These are phyloP conservation scores for Drosophila watanabei DNA, from an alignment of 1,140 invertebrate genomes.

Conservation along the genomic window DNA sequence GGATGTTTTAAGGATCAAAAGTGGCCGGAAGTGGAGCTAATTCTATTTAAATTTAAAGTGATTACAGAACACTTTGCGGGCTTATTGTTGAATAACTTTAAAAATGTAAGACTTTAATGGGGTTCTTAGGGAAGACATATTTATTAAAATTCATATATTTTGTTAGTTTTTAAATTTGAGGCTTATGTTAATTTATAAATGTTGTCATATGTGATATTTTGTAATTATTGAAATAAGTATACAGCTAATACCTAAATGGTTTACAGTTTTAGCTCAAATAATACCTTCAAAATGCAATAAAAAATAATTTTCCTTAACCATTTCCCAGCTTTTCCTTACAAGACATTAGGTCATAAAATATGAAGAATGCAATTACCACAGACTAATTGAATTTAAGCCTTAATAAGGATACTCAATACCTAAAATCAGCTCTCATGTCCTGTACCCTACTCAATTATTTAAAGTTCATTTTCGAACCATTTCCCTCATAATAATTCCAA, in stretches of 20 bases:
- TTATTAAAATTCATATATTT: not conserved
- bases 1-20: not conserved
- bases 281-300: not conserved
- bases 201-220: not conserved
- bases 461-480: not conserved
- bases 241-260: not conserved
- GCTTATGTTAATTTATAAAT: not conserved
- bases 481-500: conserved; percentile 22
- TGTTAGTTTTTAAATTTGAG: not conserved
- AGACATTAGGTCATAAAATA: not conserved
- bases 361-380: conserved; percentile 6
- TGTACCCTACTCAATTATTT: conserved; percentile 21
- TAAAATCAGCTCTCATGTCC: not conserved
- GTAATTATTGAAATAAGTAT: not conserved
- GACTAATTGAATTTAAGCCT: not conserved
- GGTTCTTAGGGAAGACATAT: not conserved
- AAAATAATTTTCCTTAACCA: not conserved
- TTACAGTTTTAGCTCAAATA: no score
- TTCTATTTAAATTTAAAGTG: not conserved
- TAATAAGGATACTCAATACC: not conserved
- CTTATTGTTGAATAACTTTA: not conserved
- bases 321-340: not conserved
- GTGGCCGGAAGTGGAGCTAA: not conserved
- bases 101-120: not conserved
- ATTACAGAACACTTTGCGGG: not conserved